phyloP scores from a whole-genome alignment of 2,113 vertebrate genomes.

The Aspiorhynchus laticeps region DNA sequence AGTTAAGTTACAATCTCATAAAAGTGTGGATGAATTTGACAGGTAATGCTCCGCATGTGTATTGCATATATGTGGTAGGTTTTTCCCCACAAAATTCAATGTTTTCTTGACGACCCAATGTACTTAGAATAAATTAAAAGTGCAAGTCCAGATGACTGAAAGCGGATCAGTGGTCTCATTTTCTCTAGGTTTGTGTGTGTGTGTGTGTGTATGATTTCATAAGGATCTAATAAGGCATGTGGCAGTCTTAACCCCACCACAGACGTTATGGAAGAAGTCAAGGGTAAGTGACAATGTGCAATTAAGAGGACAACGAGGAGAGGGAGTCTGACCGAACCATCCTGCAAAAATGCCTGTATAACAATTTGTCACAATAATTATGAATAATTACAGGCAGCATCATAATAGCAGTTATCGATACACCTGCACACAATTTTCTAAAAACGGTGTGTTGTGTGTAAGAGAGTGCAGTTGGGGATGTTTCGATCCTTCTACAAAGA shows the following conservation, averaged over 20 bases:
- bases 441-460: slow-evolving; percentile 14
- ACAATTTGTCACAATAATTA: slow-evolving; percentile 40
- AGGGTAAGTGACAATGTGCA: slow-evolving; percentile 40
- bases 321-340: slow-evolving; percentile 1
- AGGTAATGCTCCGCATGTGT: neutral
- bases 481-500: neutral
- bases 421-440: slow-evolving; percentile 18
- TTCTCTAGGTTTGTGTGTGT: neutral
- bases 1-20: slow-evolving; percentile 21
- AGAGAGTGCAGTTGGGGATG: slow-evolving; percentile 5
- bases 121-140: neutral
- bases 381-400: slow-evolving; percentile 31
- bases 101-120: neutral
- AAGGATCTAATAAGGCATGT: slow-evolving; percentile 3
- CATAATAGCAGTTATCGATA: slow-evolving; percentile 20
- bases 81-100: neutral
- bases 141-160: neutral
- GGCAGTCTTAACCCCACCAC: slow-evolving; percentile 13
- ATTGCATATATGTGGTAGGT: neutral
- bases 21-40: neutral
- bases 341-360: neutral
- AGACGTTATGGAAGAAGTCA: slow-evolving; percentile 33
- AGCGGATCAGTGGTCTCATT: neutral
- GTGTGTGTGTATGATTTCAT: slow-evolving; percentile 8
- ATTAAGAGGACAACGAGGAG: slow-evolving; percentile 28